These are phyloP conservation scores for Gobionotothen gibberifrons DNA, from an alignment of 2,797 vertebrate genomes.

Conservation along the genomic window DNA sequence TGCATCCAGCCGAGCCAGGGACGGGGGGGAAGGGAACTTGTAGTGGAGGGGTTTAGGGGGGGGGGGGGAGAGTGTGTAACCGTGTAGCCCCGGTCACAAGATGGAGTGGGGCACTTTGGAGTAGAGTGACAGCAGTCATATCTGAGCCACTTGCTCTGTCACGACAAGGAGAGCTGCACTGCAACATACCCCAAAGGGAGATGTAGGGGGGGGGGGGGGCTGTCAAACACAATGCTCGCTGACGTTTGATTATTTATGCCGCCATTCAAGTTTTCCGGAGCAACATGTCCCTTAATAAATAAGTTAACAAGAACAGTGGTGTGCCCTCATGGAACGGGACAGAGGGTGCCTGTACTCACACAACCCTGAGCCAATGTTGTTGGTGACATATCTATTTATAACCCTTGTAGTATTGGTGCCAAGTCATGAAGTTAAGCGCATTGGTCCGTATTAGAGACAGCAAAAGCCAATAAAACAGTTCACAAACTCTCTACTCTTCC, in stretches of 20 bases:
- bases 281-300: slow-evolving; percentile 63
- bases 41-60: neutral
- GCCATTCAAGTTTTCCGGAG: slow-evolving; percentile 61
- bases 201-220: slow-evolving; percentile 3
- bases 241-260: slow-evolving; percentile 59
- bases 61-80: slow-evolving; percentile 10
- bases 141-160: slow-evolving; percentile 43
- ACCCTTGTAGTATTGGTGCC: slow-evolving; percentile 52
- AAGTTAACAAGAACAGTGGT: slow-evolving; percentile 51
- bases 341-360: slow-evolving; percentile 62
- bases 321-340: slow-evolving; percentile 56
- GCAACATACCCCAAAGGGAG: slow-evolving; percentile 32
- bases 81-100: slow-evolving; percentile 41
- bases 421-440: slow-evolving; percentile 61
- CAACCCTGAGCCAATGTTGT: slow-evolving; percentile 55
- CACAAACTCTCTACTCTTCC: slow-evolving; percentile 76
- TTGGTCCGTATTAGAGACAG: slow-evolving; percentile 47
- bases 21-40: slow-evolving; percentile 26
- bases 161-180: slow-evolving; percentile 23
- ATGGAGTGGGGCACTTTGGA: slow-evolving; percentile 42
- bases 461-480: slow-evolving; percentile 72
- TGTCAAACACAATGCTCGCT: slow-evolving; percentile 59
- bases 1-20: slow-evolving; percentile 29
- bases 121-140: slow-evolving; percentile 51
- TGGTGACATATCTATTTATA: slow-evolving; percentile 71